Base-by-base conservation (phyloP, 2,797 vertebrate genomes). In the Dicrostonyx torquatus region DNA sequence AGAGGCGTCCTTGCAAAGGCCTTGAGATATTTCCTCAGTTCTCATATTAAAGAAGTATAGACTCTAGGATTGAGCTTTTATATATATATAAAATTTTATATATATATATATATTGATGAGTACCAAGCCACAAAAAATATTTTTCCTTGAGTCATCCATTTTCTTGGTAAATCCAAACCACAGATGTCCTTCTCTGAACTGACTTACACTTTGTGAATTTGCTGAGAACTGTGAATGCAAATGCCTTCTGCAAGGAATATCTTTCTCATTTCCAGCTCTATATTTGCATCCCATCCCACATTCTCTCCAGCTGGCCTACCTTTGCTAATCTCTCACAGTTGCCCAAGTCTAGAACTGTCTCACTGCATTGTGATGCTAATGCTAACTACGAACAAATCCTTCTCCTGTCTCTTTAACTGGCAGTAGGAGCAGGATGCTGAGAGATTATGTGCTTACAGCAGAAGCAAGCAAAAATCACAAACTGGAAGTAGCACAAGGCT, bases 151-250 rank as follows among this genome's bases (percentile, higher is more conserved):
- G 45, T 22, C 68, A 85, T 75, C 26, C 34, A 60, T 87, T 73
- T 92, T 92, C 70, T 90, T 78, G 53, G 68, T 75, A 93, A 87
- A 58, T 17, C 50, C 12, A 83, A 94, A 66, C 20, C 53, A 93
- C 37, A 86, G 62, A 70, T 55, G 77, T 26, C 68, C 55, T 86
- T 48, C 37, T 60, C 45, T 48, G 55, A 24, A 79, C 62, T 68
- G 75, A 79, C 17, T 48, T 45, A 45, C 1, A 78, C 6, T 60
- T 73, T 18, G n/a, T 20, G 12, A 22, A 86, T 53, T 70, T 96
- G 53, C 50, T 76, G 70, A 73, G 89, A 77, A 64, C 50, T 31
- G 17, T 64, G 50, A 87, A 94, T 62, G n/a, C 31, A 24, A 62
- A 45, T 43, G 43, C 7, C 73, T 77, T 89, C 91, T 76, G 76